These are phyloP conservation scores for Agrypnus murinus DNA, from an alignment of 2,888 invertebrate genomes.

Conservation along the genomic window DNA sequence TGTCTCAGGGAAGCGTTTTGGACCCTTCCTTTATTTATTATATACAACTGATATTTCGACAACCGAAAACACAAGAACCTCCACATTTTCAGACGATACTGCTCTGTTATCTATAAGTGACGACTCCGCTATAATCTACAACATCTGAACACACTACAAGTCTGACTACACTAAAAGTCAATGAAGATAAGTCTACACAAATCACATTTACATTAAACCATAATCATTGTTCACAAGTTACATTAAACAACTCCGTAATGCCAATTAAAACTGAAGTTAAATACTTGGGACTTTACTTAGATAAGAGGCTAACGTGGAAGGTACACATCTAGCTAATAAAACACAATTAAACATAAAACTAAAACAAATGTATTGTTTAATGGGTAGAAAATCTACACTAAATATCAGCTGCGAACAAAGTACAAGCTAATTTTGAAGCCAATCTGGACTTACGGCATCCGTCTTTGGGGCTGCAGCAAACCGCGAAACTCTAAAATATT, in stretches of 20 bases:
- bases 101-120: constrained; percentile 4
- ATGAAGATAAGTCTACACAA: constrained; percentile 5
- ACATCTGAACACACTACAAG: neutral
- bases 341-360: constrained; percentile 11
- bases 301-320: constrained; percentile 5
- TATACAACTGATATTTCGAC: constrained; percentile 13
- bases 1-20: neutral
- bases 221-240: constrained; percentile 4
- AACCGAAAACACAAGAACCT: constrained; percentile 1
- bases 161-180: neutral
- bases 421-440: constrained; percentile 15
- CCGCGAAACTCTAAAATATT: neutral
- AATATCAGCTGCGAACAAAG: neutral
- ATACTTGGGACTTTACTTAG: constrained; percentile 16
- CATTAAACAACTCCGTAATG: constrained; percentile 2
- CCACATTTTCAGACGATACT: constrained; percentile 17
- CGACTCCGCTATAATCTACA: neutral
- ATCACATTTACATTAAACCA: constrained; percentile 11
- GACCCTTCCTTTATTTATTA: constrained; percentile 5
- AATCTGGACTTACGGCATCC: constrained; percentile 17
- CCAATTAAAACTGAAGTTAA: constrained; percentile 5
- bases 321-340: neutral
- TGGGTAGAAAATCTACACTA: constrained; percentile 3
- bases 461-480: neutral
- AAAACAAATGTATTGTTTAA: neutral